Evolutionary conservation across 2,888 invertebrate genomes (phyloP).

Genomic region (Protula sp.): DNA sequence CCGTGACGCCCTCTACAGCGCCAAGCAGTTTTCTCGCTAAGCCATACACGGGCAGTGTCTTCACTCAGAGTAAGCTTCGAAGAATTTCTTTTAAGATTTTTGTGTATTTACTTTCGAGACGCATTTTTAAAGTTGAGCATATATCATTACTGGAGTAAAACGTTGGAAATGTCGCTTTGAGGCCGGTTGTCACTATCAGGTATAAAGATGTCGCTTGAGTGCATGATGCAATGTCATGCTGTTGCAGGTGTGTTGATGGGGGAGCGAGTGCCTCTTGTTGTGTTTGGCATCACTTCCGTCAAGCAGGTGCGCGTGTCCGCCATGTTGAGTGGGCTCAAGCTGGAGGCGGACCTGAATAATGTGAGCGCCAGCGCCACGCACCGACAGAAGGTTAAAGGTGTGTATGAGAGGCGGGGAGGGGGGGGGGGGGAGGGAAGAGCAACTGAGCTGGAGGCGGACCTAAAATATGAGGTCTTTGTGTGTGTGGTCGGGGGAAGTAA

Average conservation of each 20-base stretch:
- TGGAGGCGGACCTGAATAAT: conserved; percentile 89
- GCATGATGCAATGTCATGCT: no score
- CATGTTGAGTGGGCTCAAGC: conserved; percentile 84
- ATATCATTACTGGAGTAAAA: no score
- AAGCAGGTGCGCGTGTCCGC: conserved; percentile 63
- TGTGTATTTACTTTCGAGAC: no score
- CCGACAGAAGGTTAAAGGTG: conserved; percentile 66
- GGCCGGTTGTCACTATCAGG: no score
- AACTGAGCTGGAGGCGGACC: no score
- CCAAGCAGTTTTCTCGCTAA: neutral
- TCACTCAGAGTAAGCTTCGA: conserved; percentile 46
- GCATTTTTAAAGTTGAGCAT: no score
- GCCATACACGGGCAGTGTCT: conserved; percentile 18
- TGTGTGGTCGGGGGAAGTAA: no score
- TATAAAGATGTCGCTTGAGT: no score
- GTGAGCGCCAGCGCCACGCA: conserved; percentile 86
- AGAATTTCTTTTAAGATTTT: no score
- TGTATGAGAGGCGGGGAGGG: conserved; percentile 4
- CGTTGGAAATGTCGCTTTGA: no score
- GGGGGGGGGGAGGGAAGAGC: no score
- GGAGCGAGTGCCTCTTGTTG: conserved; percentile 55
- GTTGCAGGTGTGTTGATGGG: conserved; percentile 38
- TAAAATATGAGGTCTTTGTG: no score
- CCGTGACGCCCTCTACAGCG: neutral
- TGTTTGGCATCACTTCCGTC: conserved; percentile 82